phyloP scores from a whole-genome alignment of 2,888 invertebrate genomes.

The Neoaliturus tenellus region DNA sequence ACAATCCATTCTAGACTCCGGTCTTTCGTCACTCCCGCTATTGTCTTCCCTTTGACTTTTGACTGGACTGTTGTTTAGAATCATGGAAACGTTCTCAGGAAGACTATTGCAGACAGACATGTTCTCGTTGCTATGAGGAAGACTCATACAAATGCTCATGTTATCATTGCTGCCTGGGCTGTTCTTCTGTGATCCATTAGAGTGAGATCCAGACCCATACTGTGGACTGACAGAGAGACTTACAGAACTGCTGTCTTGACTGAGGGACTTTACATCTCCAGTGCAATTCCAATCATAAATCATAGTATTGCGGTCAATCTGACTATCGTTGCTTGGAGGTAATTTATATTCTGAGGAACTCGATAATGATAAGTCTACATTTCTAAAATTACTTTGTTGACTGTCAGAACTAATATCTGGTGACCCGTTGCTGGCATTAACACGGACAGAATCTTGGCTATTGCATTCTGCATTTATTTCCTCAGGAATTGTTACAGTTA shows the following conservation, averaged over 20 bases:
- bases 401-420: conserved; percentile 56
- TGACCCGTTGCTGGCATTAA: conserved; percentile 60
- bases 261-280: background rate
- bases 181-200: conserved; percentile 14
- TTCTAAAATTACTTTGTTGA: conserved; percentile 42
- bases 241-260: conserved; percentile 33
- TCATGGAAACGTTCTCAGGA: conserved; percentile 24
- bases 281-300: conserved; percentile 37
- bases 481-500: conserved; percentile 48
- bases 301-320: conserved; percentile 31
- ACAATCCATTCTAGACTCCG: conserved; percentile 45
- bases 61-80: conserved; percentile 8
- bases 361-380: conserved; percentile 18
- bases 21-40: conserved; percentile 11
- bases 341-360: background rate
- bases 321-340: conserved; percentile 36
- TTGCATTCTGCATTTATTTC: conserved; percentile 52
- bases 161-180: conserved; percentile 32
- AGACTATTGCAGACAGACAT: conserved; percentile 40
- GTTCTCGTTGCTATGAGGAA: conserved; percentile 28
- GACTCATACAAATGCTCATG: conserved; percentile 11
- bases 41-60: conserved; percentile 14
- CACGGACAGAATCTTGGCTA: conserved; percentile 62
- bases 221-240: background rate
- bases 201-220: conserved; percentile 16